Conservation (phyloP, 92 coral and sea anemone species). For the Heliopora coerulea region DNA sequence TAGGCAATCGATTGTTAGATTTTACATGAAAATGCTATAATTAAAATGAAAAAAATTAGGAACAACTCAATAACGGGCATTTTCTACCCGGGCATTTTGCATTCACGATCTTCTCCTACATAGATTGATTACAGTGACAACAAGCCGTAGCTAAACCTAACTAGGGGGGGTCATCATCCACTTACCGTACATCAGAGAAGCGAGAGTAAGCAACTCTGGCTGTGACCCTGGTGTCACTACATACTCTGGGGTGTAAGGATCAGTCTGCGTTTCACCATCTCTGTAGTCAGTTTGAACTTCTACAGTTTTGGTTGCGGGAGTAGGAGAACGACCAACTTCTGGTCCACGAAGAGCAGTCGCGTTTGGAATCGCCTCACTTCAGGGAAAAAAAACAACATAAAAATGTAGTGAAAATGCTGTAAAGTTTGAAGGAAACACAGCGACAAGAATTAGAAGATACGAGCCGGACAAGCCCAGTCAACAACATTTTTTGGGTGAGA, state of each 20-base stretch:
- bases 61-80: no score
- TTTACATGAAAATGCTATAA: no score
- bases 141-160: no score
- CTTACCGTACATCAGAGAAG: conserved; percentile 89
- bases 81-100: no score
- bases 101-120: no score
- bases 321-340: conserved; percentile 72
- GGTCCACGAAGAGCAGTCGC: conserved; percentile 41
- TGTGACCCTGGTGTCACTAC: conserved; percentile 95
- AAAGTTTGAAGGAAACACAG: no score
- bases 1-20: no score
- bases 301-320: conserved; percentile 95
- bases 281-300: conserved; percentile 96
- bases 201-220: conserved; percentile 90
- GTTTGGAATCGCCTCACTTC: conserved; percentile 71
- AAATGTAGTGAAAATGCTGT: background rate
- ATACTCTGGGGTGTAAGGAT: conserved; percentile 98
- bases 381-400: background rate
- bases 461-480: no score
- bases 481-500: no score
- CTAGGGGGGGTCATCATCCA: no score
- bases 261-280: conserved; percentile 97
- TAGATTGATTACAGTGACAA: background rate
- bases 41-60: no score
- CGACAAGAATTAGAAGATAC: no score